Conservation (phyloP, 2,888 invertebrate species). For the Cheilosia scutellata region DNA sequence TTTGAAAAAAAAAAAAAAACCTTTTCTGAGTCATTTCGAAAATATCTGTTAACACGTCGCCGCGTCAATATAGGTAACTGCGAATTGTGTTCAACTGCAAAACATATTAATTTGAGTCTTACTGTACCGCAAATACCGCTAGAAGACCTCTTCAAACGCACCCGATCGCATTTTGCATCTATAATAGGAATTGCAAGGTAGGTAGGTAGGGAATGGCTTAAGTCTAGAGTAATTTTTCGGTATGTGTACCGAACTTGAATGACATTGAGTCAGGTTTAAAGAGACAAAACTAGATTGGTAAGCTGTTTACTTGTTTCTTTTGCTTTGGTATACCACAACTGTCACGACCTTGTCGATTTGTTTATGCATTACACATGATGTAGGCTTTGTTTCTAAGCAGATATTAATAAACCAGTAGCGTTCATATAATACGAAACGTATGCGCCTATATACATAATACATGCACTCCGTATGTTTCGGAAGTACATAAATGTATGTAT, state of each 20-base stretch:
- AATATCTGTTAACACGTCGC: conserved; percentile 34
- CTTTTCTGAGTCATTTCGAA: conserved; percentile 58
- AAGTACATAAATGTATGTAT: background rate
- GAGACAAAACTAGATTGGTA: conserved; percentile 54
- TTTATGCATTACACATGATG: conserved; percentile 17
- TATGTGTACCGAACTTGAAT: conserved; percentile 63
- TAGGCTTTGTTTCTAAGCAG: conserved; percentile 9
- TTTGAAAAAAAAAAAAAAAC: conserved; percentile 25
- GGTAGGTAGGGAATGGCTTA: background rate
- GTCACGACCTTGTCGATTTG: conserved; percentile 58
- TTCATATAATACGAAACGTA: background rate
- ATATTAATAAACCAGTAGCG: background rate
- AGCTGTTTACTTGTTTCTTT: conserved; percentile 29
- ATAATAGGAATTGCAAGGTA: conserved; percentile 52
- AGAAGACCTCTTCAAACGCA: conserved; percentile 25
- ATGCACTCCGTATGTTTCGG: too few relatives aligned
- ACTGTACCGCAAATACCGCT: conserved; percentile 24
- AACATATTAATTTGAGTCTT: conserved; percentile 23
- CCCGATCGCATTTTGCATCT: conserved; percentile 22
- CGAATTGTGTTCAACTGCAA: conserved; percentile 47
- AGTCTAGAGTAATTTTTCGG: conserved; percentile 35
- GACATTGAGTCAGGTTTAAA: conserved; percentile 57
- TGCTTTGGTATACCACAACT: conserved; percentile 21
- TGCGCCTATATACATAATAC: too few relatives aligned
- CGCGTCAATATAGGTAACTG: background rate